Evolutionary conservation across 2,888 invertebrate species (phyloP).

Genomic region (Drosophila mercatorum): DNA sequence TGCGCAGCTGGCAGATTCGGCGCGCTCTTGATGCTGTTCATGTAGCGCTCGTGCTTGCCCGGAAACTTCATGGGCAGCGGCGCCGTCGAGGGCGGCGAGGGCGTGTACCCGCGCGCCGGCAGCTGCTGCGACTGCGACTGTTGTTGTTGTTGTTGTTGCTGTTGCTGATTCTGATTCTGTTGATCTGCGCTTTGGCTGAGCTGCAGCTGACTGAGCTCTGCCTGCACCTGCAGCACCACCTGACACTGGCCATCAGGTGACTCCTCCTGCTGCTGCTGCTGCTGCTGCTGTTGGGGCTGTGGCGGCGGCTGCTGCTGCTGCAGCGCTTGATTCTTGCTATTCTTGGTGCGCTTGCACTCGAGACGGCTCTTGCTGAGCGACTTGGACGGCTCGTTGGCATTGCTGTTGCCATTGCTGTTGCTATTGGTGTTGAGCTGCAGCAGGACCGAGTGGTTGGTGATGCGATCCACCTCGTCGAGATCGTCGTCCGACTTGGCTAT

Average conservation of each 20-base stretch:
- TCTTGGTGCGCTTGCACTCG: slow-evolving; percentile 83
- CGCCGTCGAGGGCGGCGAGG: slow-evolving; percentile 93
- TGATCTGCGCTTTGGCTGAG: slow-evolving; percentile 83
- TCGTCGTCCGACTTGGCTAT: slow-evolving; percentile 92
- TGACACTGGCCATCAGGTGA: slow-evolving; percentile 60
- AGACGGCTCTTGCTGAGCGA: slow-evolving; percentile 63
- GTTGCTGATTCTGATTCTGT: slow-evolving; percentile 82
- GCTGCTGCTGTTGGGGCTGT: slow-evolving; percentile 17
- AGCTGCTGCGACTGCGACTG: slow-evolving; percentile 85
- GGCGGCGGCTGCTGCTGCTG: slow-evolving; percentile 60
- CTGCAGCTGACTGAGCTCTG: slow-evolving; percentile 88
- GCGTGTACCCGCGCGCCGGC: slow-evolving; percentile 90
- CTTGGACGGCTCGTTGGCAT: slow-evolving; percentile 35
- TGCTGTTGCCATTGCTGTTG: slow-evolving; percentile 25
- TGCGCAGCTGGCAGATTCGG: slow-evolving; percentile 90
- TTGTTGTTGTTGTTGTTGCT: slow-evolving; percentile 6
- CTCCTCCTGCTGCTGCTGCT: slow-evolving; percentile 27
- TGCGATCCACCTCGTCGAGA: slow-evolving; percentile 92
- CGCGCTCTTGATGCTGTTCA: slow-evolving; percentile 92
- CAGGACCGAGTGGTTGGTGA: slow-evolving; percentile 92
- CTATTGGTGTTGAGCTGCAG: slow-evolving; percentile 85
- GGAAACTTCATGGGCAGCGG: slow-evolving; percentile 93
- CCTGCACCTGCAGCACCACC: slow-evolving; percentile 71
- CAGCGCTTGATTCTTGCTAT: slow-evolving; percentile 83
- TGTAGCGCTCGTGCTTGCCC: slow-evolving; percentile 87